These are phyloP conservation scores for Eubasilissa regina DNA, from an alignment of 1,140 invertebrate genomes.

Conservation along the genomic window DNA sequence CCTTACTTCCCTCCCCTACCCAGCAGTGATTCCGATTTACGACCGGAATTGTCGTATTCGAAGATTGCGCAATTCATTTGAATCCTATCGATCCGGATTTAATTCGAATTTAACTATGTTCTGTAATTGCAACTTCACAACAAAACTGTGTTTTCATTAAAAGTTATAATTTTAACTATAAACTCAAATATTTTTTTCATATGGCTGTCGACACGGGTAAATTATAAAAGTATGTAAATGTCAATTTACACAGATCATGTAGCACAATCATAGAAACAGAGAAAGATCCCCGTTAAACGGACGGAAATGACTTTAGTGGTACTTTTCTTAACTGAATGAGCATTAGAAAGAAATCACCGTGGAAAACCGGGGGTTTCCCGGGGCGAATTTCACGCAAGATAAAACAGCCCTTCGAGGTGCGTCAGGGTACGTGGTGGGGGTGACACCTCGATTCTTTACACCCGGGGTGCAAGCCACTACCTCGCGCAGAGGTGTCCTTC, in stretches of 20 bases:
- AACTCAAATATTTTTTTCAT: too few relatives aligned
- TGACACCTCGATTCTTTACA: conserved; percentile 10
- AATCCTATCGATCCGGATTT: too few relatives aligned
- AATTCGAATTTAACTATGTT: too few relatives aligned
- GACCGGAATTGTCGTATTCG: too few relatives aligned
- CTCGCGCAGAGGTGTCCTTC: background rate
- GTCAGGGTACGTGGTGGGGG: background rate
- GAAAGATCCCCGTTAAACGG: conserved; percentile 1
- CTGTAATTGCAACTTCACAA: too few relatives aligned
- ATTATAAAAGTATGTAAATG: background rate
- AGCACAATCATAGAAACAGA: background rate
- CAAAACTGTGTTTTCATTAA: too few relatives aligned
- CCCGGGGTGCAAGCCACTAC: background rate
- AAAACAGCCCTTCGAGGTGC: conserved; percentile 5
- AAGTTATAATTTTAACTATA: too few relatives aligned
- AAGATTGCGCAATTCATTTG: too few relatives aligned
- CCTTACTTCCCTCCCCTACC: too few relatives aligned
- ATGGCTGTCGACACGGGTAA: too few relatives aligned
- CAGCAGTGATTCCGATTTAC: too few relatives aligned
- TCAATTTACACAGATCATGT: background rate
- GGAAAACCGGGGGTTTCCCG: background rate
- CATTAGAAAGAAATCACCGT: conserved; percentile 13
- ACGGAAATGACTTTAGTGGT: conserved; percentile 1
- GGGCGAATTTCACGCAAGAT: conserved; percentile 16
- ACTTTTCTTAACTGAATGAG: conserved; percentile 20